Conservation (phyloP, 2,888 invertebrate genomes). For the Acronicta alni region DNA sequence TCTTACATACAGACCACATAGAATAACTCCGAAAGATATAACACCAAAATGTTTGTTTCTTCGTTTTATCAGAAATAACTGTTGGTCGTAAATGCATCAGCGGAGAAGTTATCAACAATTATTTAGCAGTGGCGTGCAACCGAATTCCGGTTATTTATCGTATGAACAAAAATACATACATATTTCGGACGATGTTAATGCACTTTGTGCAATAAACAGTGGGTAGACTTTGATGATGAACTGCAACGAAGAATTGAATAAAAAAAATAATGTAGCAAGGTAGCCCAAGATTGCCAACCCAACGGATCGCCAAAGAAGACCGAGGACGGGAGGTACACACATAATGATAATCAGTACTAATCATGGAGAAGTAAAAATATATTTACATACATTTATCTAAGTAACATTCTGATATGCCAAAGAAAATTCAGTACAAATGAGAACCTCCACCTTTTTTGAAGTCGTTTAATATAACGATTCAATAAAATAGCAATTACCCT, state of each 20-base stretch:
- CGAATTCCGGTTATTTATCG: constrained; percentile 78
- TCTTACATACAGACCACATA: background rate
- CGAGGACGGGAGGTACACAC: too few species aligned
- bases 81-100: constrained; percentile 64
- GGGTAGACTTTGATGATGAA: constrained; percentile 17
- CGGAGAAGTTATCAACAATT: constrained; percentile 62
- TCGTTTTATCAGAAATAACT: constrained; percentile 46
- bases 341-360: too few species aligned
- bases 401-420: too few species aligned
- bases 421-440: too few species aligned
- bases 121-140: constrained; percentile 66
- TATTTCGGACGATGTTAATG: constrained; percentile 79
- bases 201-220: constrained; percentile 67
- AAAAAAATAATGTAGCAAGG: too few species aligned
- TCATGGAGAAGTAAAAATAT: too few species aligned
- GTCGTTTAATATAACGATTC: background rate
- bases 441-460: too few species aligned
- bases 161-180: constrained; percentile 76
- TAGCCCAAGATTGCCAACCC: too few species aligned
- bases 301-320: too few species aligned
- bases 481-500: constrained; percentile 13
- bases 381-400: too few species aligned
- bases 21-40: constrained; percentile 1
- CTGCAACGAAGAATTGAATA: too few species aligned
- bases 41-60: constrained; percentile 13